Conservation (phyloP, 2,888 invertebrate genomes). For the Scaptomyza caliginosa region DNA sequence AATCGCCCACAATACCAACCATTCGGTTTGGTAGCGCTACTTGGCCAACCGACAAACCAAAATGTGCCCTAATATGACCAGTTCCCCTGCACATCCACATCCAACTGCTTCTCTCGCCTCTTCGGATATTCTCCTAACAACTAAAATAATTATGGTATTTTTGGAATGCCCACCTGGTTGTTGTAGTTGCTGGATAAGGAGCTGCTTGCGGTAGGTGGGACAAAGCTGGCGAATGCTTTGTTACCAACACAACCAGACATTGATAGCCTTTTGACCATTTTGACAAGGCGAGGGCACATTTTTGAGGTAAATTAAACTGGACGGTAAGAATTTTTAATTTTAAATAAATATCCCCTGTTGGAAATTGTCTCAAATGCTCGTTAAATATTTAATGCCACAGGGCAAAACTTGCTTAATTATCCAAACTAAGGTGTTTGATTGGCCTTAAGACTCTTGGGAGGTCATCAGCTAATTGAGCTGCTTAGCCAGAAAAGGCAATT, state of each 20-base stretch:
- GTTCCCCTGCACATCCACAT: slow-evolving; percentile 7
- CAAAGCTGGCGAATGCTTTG: slow-evolving; percentile 32
- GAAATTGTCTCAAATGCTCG: slow-evolving; percentile 33
- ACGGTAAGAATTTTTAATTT: slow-evolving; percentile 73
- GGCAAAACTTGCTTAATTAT: slow-evolving; percentile 33
- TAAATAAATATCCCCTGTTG: slow-evolving; percentile 22
- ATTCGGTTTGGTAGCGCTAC: slow-evolving; percentile 46
- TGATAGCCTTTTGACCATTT: slow-evolving; percentile 14
- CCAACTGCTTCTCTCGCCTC: neutral
- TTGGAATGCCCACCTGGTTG: slow-evolving; percentile 51
- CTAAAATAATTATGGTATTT: slow-evolving; percentile 74
- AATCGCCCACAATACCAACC: neutral
- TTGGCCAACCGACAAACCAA: slow-evolving; percentile 72
- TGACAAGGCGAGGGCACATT: slow-evolving; percentile 44
- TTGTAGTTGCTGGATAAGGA: slow-evolving; percentile 6
- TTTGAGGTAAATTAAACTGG: slow-evolving; percentile 65
- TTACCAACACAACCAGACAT: slow-evolving; percentile 36
- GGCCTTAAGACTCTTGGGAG: neutral
- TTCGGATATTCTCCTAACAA: slow-evolving; percentile 40
- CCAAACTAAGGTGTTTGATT: neutral
- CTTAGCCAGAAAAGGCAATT: slow-evolving; percentile 21
- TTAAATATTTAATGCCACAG: slow-evolving; percentile 23
- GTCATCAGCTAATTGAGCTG: slow-evolving; percentile 10
- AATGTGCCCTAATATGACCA: slow-evolving; percentile 65
- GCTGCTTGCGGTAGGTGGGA: neutral